phyloP scores from a whole-genome alignment of 2,888 invertebrate species.

The Odontothrips loti region DNA sequence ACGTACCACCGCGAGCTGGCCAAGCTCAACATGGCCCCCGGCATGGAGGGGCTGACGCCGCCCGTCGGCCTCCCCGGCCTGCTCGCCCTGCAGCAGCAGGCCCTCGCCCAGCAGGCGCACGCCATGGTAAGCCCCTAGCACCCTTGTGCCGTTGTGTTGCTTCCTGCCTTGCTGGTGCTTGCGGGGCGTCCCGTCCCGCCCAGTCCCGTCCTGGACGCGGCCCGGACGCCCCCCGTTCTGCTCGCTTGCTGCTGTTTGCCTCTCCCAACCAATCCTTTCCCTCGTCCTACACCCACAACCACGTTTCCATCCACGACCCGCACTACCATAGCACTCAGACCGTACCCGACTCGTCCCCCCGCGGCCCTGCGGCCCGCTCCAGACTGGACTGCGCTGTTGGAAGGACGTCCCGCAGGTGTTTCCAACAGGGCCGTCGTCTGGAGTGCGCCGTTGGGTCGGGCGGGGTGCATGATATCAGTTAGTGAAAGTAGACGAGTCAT shows the following conservation, averaged over 20 bases:
- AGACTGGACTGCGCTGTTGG: too few species aligned
- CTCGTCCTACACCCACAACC: background rate
- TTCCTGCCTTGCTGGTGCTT: conserved; percentile 33
- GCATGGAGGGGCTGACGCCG: conserved; percentile 10
- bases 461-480: too few species aligned
- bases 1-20: conserved; percentile 91
- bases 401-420: too few species aligned
- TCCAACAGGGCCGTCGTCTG: too few species aligned
- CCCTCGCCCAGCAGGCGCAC: conserved; percentile 51
- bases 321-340: background rate
- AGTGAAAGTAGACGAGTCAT: too few species aligned
- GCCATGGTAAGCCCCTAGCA: conserved; percentile 40
- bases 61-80: conserved; percentile 53
- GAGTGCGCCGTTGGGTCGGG: too few species aligned
- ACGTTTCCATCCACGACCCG: background rate
- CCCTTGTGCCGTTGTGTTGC: background rate
- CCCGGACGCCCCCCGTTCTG: background rate
- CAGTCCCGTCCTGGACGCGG: background rate
- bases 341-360: too few species aligned
- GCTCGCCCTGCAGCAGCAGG: conserved; percentile 74
- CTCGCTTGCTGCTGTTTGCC: background rate
- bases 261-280: background rate
- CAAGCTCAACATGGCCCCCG: conserved; percentile 60
- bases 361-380: too few species aligned
- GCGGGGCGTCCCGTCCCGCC: background rate